Evolutionary conservation across 2,797 vertebrate genomes (phyloP).

Genomic region (Anolis apletophallus): DNA sequence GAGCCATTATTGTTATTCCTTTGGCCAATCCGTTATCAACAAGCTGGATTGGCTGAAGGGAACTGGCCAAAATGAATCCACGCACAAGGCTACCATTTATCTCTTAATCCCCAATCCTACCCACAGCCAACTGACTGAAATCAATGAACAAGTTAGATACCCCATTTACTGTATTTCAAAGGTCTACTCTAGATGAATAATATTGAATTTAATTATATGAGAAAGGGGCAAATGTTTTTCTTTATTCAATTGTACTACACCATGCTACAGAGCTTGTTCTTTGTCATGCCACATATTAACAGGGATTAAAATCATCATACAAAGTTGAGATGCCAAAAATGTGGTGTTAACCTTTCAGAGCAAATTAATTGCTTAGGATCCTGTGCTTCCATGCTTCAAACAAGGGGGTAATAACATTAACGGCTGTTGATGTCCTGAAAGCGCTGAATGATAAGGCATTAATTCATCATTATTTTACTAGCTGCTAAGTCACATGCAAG

Average conservation of each 20-base stretch:
- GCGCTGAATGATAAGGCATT: constrained; percentile 30
- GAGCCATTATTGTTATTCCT: no score
- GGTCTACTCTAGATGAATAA: no score
- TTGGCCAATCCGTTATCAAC: no score
- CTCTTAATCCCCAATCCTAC: background rate
- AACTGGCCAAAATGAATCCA: no score
- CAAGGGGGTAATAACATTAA: constrained; percentile 34
- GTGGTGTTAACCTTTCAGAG: background rate
- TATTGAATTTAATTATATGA: background rate
- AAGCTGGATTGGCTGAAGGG: no score
- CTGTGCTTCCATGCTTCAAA: background rate
- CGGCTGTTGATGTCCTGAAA: constrained; percentile 22
- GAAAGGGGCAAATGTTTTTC: background rate
- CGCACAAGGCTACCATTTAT: background rate
- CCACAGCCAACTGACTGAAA: no score
- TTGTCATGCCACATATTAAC: background rate
- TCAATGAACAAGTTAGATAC: no score
- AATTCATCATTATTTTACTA: constrained; percentile 46
- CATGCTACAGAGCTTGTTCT: background rate
- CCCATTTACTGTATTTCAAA: no score
- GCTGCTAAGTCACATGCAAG: constrained; percentile 27
- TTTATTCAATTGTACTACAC: background rate
- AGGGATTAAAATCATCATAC: background rate
- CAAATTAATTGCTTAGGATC: constrained; percentile 19
- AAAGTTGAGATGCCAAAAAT: background rate